A percentile compares a stretch with the other conserved stretches of the same genome.
Conservation (phyloP, 2,113 vertebrate genomes). For the Otus sunia region DNA sequence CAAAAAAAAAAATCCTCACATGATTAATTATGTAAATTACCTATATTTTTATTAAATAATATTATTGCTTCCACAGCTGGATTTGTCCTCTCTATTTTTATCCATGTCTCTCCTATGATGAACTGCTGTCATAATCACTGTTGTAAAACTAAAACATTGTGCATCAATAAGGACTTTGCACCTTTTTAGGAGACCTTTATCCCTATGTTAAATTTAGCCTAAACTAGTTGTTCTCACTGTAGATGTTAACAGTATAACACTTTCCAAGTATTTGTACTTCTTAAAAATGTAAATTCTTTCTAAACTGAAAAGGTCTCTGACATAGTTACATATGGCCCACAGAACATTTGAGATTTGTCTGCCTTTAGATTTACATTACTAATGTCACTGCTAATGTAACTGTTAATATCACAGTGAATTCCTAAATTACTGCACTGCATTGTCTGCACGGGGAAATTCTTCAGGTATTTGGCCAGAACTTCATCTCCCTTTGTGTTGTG, state of each 20-base stretch:
- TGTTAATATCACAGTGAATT: neutral
- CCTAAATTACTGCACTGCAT: neutral
- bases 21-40: neutral
- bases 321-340: neutral
- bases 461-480: neutral
- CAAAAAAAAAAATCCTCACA: neutral
- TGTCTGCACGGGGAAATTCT: neutral
- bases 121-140: neutral
- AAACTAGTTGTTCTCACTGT: neutral
- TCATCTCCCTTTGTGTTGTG: neutral
- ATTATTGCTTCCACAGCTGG: neutral
- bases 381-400: neutral
- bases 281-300: neutral
- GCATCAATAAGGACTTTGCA: neutral
- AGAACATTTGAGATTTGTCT: neutral
- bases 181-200: neutral
- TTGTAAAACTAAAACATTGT: neutral
- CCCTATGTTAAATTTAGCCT: neutral
- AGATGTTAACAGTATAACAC: neutral
- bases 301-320: neutral
- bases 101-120: neutral
- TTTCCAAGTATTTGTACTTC: neutral
- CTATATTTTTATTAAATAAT: neutral
- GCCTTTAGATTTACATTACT: neutral
- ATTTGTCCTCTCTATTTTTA: neutral